Evolutionary conservation across 1,140 invertebrate genomes (phyloP), one percentile per base, ranked within the genome.

Genomic region (Marisa cornuarietis): DNA sequence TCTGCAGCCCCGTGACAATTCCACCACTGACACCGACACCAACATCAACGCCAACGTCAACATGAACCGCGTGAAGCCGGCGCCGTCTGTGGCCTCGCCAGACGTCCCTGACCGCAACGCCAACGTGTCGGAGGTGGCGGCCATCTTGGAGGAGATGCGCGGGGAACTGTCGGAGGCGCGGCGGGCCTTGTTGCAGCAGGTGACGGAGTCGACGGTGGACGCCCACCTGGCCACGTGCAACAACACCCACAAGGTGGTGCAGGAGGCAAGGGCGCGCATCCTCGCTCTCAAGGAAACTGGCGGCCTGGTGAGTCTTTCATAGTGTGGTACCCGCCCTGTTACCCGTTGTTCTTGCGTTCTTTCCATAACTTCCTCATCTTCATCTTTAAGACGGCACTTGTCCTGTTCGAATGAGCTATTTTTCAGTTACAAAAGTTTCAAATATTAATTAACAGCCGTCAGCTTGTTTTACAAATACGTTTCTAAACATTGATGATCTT

Each of bases 141-240:
- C 84, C 42, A 83, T 87, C 16, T 75, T 86, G 72, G 81, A 83
- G 66, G 85, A 85, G 42, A 85, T 86, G n/a, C 76, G 83, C 31
- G 95, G 97, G 87, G 96, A 97, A 90, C 95, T 97, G 87, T 95
- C 96, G 4, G 93, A 98, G 42, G 93, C 95, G 14, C 78, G 86
- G 94, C 73, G 74, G 9, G 49, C 26, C 73, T 61, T 80, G 65
- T n/a, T 80, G 68, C 54, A 62, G 61, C 85, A 88, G 78, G 89
- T 91, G 13, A 86, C 87, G 2, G 93, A 94, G 7, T 95, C 95
- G 7, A 96, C 99, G 49, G 94, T 98, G 72, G 93, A 95, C 80
- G 96, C 98, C 51, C 97, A 99, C 90, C 93, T 97, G 85, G 95
- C 97, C 88, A 98, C 97, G 76, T 99, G 97, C 92, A 96, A 97